These are phyloP conservation scores for Hyaena hyaena DNA, from an alignment of 2,113 vertebrate species.

Conservation along the genomic window DNA sequence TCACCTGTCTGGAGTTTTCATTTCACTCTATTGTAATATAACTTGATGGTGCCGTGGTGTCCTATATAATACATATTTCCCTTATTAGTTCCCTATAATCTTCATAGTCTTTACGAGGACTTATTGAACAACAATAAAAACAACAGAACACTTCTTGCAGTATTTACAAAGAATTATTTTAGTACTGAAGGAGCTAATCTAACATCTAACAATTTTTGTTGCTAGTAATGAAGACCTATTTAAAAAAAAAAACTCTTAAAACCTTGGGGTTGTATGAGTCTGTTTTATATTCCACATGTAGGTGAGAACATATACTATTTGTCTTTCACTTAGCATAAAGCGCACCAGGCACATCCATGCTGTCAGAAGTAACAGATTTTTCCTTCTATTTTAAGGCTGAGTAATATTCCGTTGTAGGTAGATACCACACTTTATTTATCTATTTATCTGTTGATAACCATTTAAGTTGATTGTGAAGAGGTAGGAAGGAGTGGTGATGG, in stretches of 20 bases:
- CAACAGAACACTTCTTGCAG: rapidly evolving
- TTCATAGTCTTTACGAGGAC: background rate
- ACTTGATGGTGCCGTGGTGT: background rate
- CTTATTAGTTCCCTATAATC: background rate
- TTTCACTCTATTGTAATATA: background rate
- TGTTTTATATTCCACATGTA: background rate
- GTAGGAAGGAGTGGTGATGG: too few relatives aligned
- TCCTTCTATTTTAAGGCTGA: background rate
- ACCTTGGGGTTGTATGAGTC: background rate
- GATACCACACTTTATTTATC: background rate
- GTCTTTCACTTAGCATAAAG: background rate
- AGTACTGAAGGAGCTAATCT: background rate
- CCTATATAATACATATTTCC: background rate
- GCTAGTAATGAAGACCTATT: background rate
- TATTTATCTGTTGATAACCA: background rate
- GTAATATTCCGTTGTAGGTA: background rate
- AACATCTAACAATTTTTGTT: background rate
- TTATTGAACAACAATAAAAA: background rate
- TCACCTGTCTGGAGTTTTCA: background rate
- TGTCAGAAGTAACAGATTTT: background rate
- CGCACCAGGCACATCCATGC: background rate
- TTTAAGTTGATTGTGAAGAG: background rate
- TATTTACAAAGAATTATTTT: background rate
- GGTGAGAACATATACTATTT: background rate
- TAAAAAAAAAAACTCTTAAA: background rate